Evolutionary conservation across 2,888 invertebrate genomes (phyloP).

Genomic region (Hirtodrosophila cameraria): DNA sequence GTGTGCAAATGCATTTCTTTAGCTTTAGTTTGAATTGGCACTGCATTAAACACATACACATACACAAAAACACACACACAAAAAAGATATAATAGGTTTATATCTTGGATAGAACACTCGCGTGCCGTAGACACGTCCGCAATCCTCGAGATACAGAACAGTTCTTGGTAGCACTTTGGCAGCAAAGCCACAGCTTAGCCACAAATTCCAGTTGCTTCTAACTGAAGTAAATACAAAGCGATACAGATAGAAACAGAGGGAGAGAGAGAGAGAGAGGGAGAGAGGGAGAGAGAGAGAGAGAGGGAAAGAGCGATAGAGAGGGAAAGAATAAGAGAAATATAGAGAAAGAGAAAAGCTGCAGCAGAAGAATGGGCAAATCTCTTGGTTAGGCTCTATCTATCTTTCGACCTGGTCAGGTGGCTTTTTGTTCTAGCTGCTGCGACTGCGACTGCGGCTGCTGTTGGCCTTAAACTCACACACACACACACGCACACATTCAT

Average conservation of each 20-base stretch:
- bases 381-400: constrained; percentile 19
- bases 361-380: constrained; percentile 41
- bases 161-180: constrained; percentile 60
- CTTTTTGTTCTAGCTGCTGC: constrained; percentile 33
- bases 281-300: neutral
- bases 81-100: neutral
- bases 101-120: constrained; percentile 1
- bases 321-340: constrained; percentile 1
- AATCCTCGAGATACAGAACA: constrained; percentile 68
- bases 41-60: neutral
- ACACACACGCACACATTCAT: constrained; percentile 12
- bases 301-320: neutral
- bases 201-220: constrained; percentile 7
- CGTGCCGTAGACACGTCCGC: constrained; percentile 60
- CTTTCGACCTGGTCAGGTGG: constrained; percentile 53
- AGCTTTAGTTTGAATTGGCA: neutral
- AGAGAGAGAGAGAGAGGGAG: constrained; percentile 3
- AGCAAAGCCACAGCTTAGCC: constrained; percentile 24
- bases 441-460: constrained; percentile 2
- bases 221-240: constrained; percentile 15
- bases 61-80: constrained; percentile 12
- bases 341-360: constrained; percentile 14
- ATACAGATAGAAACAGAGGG: neutral
- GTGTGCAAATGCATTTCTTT: constrained; percentile 18
- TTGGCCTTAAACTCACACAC: constrained; percentile 47